Percentiles rank a stretch among this genome's conserved stretches.
Evolutionary conservation across 2,113 vertebrate genomes (phyloP).

Genomic region (Burhinus oedicnemus): DNA sequence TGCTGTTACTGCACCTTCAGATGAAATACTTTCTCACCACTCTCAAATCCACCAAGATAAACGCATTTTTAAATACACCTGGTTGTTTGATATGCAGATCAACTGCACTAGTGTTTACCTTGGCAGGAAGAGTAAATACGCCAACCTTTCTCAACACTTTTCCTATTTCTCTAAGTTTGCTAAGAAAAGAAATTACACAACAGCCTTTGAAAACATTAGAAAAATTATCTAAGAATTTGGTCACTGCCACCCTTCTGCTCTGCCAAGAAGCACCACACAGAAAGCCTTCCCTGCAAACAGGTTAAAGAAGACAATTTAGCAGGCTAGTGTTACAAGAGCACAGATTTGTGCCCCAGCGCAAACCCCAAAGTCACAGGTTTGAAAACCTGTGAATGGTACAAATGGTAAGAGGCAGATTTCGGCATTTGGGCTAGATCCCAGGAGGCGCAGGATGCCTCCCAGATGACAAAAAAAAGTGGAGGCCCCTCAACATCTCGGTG

Average conservation of each 20-base stretch:
- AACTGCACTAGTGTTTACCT: conserved; percentile 39
- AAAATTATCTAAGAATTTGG: not conserved
- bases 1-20: conserved; percentile 24
- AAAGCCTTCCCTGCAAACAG: not conserved
- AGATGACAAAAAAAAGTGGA: not conserved
- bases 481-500: not conserved
- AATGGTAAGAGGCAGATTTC: not conserved
- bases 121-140: conserved; percentile 32
- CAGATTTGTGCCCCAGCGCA: not conserved
- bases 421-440: not conserved
- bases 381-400: fast-evolving
- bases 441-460: not conserved
- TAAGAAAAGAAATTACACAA: not conserved
- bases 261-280: not conserved
- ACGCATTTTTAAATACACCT: conserved; percentile 37
- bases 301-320: not conserved
- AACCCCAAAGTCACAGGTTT: not conserved
- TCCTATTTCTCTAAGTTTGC: not conserved
- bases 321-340: too few species aligned
- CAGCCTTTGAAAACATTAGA: not conserved
- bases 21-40: not conserved
- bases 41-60: not conserved
- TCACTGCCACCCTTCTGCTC: not conserved
- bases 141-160: conserved; percentile 22
- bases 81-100: conserved; percentile 35